Percentiles rank a stretch among this genome's conserved stretches.
Conservation (phyloP, 2,113 vertebrate genomes). For the Pachypanchax playfairii region DNA sequence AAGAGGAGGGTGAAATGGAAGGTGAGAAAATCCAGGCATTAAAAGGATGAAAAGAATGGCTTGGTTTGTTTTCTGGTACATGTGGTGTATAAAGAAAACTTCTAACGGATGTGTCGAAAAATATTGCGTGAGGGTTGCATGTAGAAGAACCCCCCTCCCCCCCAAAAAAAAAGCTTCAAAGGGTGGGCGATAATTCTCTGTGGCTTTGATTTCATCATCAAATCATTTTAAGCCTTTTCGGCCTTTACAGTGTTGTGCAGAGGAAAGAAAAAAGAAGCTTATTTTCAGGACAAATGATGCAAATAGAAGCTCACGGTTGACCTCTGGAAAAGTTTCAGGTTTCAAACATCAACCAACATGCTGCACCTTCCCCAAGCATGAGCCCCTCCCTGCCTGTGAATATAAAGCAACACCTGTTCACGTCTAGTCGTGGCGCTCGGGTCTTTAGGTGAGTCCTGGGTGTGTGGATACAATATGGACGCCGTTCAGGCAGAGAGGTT, state of each 20-base stretch:
- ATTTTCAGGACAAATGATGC: not conserved
- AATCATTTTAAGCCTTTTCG: not conserved
- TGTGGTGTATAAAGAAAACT: not conserved
- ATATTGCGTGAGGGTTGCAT: not conserved
- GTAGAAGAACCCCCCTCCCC: too few relatives aligned
- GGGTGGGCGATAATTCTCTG: not conserved
- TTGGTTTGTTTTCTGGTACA: constrained; percentile 21
- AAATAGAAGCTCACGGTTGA: constrained; percentile 24
- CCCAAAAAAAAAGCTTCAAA: constrained; percentile 8
- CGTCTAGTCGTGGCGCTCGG: constrained; percentile 13
- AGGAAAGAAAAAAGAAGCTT: not conserved
- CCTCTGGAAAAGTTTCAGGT: constrained; percentile 41
- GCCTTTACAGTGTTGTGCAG: not conserved
- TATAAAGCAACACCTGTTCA: constrained; percentile 69
- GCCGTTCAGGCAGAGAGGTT: not conserved
- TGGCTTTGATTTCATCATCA: not conserved
- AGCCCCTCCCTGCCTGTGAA: constrained; percentile 35
- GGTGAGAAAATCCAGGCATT: constrained; percentile 60
- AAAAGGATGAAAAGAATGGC: constrained; percentile 10
- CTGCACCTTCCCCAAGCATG: constrained; percentile 16
- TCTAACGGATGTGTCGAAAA: not conserved
- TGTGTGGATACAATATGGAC: constrained; percentile 3
- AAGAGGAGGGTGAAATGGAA: constrained; percentile 53
- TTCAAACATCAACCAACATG: constrained; percentile 23
- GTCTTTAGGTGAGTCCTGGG: constrained; percentile 11